Evolutionary conservation across 2,888 invertebrate genomes (phyloP).

Genomic region (Pristionchus japonicus): DNA sequence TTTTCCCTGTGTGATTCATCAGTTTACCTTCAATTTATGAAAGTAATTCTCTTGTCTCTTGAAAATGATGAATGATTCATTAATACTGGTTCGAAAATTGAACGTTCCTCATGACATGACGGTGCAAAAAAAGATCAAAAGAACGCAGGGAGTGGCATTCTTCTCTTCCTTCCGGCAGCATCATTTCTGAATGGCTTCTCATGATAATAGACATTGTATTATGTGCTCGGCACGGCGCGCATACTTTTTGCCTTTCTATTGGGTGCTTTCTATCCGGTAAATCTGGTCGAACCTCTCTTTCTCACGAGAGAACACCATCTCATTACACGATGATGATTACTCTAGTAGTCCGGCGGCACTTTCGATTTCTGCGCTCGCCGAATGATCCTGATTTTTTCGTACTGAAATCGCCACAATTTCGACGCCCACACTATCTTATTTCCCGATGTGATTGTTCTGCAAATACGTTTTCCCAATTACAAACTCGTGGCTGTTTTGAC

Average conservation of each 20-base stretch:
- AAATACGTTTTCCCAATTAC: neutral
- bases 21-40: too few species aligned
- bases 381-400: neutral
- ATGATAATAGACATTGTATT: neutral
- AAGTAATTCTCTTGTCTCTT: too few species aligned
- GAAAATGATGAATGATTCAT: neutral
- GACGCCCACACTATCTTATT: neutral
- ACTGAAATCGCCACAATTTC: neutral
- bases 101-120: neutral
- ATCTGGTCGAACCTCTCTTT: neutral
- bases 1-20: neutral
- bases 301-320: neutral
- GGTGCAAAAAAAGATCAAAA: neutral
- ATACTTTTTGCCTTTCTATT: neutral
- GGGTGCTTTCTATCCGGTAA: neutral
- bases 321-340: slow-evolving; percentile 22
- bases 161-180: neutral
- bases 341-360: neutral
- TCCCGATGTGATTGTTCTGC: neutral
- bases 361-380: neutral
- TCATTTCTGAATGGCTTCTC: neutral
- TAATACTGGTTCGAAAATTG: too few species aligned
- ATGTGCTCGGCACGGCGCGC: neutral
- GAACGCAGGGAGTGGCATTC: neutral
- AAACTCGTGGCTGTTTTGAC: neutral